Evolutionary conservation across 37 sponge, comb jelly and placozoan genomes (phyloP), one percentile per base, ranked within the genome.

Genomic region (Dysidea cf. avara): DNA sequence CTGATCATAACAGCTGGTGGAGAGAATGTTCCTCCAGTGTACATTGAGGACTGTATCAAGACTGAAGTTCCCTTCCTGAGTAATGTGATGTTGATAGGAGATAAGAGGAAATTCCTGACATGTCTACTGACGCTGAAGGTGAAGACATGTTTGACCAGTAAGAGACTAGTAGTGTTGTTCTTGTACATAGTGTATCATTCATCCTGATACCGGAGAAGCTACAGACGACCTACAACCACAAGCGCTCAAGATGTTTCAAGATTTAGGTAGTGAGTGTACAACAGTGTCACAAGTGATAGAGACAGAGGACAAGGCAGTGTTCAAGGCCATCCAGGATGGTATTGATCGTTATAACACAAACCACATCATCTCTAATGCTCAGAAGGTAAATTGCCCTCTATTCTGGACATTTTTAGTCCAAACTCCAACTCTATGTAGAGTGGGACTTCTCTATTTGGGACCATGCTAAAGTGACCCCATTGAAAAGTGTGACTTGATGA

Each of bases 1-100:
- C 61, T 92, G 47, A 80, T 92, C 73, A 92, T 92, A 61, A 92
- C 93, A 20, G 54, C 84, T 50, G 93, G 93, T 39, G 93, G 93
- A 7, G 86, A 92, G 82, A 92, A 92, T 61, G 67, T 92, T 34
- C 73, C 93, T 46, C 93, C 93, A 2, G 88, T 92, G 16, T 71
- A 69, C 6, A 75, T 92, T 37, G 93, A 92, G 75, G 58, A 79
- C 48, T 31, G 36, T 17, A 77, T 92, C 54, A 83, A 83, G 58
- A 62, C 43, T 1, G 69, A 76, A 53, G n/a, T 81, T 21, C 82
- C 82, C 14, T 81, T 86, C 67, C 57, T 89, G 20, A 89, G 84
- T 72, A 78, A 84, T 50, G 76, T 79, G 3, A 79, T 89, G 85
- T 17, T 89, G 55, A 67, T 89, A 39, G 90, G 90, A 22, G 90